Percentiles rank a stretch among this genome's conserved stretches.
Conservation (phyloP, 2,888 invertebrate species). For the Spicauda simplicius region DNA sequence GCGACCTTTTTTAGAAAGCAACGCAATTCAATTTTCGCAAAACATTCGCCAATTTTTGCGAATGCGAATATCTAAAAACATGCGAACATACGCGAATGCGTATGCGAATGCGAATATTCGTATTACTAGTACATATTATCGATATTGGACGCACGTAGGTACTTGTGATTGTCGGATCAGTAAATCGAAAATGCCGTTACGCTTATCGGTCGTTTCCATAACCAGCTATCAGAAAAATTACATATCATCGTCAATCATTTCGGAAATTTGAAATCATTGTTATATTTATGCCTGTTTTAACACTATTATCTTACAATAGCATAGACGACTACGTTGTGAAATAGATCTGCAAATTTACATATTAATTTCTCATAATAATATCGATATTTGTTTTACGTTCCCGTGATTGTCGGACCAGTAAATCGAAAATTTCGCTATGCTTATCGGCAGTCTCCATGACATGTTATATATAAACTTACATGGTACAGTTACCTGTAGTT, state of each 20-base stretch:
- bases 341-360: no score
- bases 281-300: background rate
- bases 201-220: slow-evolving; percentile 57
- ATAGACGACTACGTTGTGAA: background rate
- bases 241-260: slow-evolving; percentile 6
- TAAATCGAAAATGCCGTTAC: slow-evolving; percentile 64
- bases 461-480: slow-evolving; percentile 40
- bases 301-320: no score
- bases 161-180: slow-evolving; percentile 53
- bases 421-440: slow-evolving; percentile 64
- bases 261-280: background rate
- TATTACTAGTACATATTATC: background rate
- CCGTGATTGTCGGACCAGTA: no score
- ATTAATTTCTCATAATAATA: no score
- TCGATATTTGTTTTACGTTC: no score
- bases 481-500: background rate
- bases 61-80: no score
- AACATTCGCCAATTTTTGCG: no score
- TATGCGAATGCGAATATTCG: no score
- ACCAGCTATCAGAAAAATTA: slow-evolving; percentile 40
- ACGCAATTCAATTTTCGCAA: no score
- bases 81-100: no score
- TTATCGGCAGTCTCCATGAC: slow-evolving; percentile 56
- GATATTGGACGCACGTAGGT: slow-evolving; percentile 47
- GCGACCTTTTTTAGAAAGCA: no score